Base-by-base conservation (phyloP, 2,888 invertebrate species). In the Tipula unca region DNA sequence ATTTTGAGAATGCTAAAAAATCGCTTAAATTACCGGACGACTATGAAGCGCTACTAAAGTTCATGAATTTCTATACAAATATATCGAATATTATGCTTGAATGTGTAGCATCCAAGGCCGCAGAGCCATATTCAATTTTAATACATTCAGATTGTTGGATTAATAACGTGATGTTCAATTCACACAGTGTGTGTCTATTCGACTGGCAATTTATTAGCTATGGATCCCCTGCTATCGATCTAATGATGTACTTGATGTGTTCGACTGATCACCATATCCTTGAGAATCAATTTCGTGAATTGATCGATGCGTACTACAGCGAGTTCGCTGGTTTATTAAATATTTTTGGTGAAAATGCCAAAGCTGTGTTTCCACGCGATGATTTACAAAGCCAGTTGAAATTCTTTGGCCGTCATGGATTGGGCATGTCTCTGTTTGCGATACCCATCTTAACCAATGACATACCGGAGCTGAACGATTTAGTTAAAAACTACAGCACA, bases 71-170 rank as follows among this genome's bases (percentile, higher is more conserved):
- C 25, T 69, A 25, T 14, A 69, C 20, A 25, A 69, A 69, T 20
- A 1, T 69, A 69, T 69, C 69, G 10, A 69, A 13, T 36, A 35
- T 84, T 1, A 35, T 84, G 17, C 8, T 3, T 5, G 35, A 35
- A 17, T 84, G 84, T 35, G 17, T 36, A 4, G 4, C 8, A 20
- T 20, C 84, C 13, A 48, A 85, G 1, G 87, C 87, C 20, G 88
- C 89, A 14, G 90, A 90, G 48, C 90, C 90, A 0, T 90, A 88
- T 87, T 88, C 90, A 0, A 89, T 90, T 14, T 86, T 90, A 6
- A 89, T 89, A 84, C 90, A 90, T 86, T 90, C 90, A 10, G 90
- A 90, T 86, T 89, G 90, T 86, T 90, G 90, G 90, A 90, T 88
- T 86, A 90, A 90, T 85, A 90, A 90, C 85, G 36, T 84, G 4